Evolutionary conservation across 2,797 vertebrate species (phyloP), one percentile per base, ranked within the genome.

Genomic region (Saxicola maurus): DNA sequence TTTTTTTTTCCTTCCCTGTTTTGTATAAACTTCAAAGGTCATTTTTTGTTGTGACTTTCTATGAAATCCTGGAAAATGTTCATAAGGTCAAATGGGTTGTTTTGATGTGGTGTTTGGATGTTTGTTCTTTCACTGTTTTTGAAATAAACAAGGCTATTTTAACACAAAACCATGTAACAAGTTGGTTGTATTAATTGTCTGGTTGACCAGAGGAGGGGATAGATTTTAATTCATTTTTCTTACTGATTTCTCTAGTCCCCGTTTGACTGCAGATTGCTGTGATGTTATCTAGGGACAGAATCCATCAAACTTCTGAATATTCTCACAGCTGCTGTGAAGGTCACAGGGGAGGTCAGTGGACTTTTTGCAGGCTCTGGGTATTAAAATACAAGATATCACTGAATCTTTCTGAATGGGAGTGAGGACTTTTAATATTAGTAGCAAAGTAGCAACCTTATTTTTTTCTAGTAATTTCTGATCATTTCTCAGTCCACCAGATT

Each of bases 401-500:
- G 66, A 37, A 46, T 61, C 57, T 83, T 78, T 71, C 59, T 82
- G 67, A 71, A 78, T 17, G 30, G 20, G 53, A 53, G 27, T 12
- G 21, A 76, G 28, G 28, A 33, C 30, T 86, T 28, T 1, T 25
- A 42, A 30, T 72, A 37, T 62, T 60, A 81, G 56, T 30, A 86
- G 46, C 20, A n/a, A 86, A 62, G 5, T 57, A 90, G 64, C 24
- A 25, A n/a, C 60, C 64, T 81, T 78, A 49, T 86, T 90, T 92
- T 78, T 38, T 75, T 73, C 30, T 49, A 27, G 15, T 62, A 48
- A 73, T 48, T 82, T 83, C 79, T 75, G 66, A 49, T 91, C 0
- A 1, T 62, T 91, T 86, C 82, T 91, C 77, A 83, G 71, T 68
- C 60, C 49, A 69, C 56, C 71, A 81, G 56, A 53, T 86, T 86